Evolutionary conservation across 2,797 vertebrate genomes (phyloP).

Genomic region (Adrianichthys oophorus): DNA sequence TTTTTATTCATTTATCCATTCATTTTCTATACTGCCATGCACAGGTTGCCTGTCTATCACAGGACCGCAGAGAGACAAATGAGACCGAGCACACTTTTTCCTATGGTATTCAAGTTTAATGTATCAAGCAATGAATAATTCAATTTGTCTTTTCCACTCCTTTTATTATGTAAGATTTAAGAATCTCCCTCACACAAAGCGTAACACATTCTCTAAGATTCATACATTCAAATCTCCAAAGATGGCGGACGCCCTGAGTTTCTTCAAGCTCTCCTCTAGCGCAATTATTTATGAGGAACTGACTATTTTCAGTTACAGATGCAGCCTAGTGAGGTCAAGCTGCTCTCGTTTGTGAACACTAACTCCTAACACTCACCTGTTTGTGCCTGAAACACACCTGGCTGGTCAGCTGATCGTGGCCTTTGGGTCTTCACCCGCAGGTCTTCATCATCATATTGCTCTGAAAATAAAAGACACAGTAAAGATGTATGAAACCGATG

Average conservation of each 20-base stretch:
- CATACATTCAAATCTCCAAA: slow-evolving; percentile 14
- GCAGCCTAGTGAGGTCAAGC: slow-evolving; percentile 13
- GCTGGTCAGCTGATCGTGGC: slow-evolving; percentile 94
- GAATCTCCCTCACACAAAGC: slow-evolving; percentile 9
- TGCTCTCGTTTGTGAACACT: slow-evolving; percentile 17
- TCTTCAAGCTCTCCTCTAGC: background rate
- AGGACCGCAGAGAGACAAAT: no score
- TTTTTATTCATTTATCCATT: no score
- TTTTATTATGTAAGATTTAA: slow-evolving; percentile 34
- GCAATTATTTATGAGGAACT: slow-evolving; percentile 12
- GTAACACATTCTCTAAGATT: slow-evolving; percentile 12
- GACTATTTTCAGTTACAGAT: slow-evolving; percentile 17
- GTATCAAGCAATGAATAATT: slow-evolving; percentile 35
- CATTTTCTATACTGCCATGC: no score
- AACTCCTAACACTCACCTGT: slow-evolving; percentile 84
- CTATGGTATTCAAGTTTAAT: slow-evolving; percentile 30
- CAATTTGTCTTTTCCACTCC: background rate
- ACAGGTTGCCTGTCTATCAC: no score
- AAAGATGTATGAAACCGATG: no score
- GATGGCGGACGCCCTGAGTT: slow-evolving; percentile 1
- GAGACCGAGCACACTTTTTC: background rate
- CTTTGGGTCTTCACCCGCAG: slow-evolving; percentile 98
- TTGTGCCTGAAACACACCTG: slow-evolving; percentile 97
- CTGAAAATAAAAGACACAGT: slow-evolving; percentile 67
- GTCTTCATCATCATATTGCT: slow-evolving; percentile 86